Evolutionary conservation across 2,797 vertebrate species (phyloP).

Genomic region (Enteromius paludinosus): DNA sequence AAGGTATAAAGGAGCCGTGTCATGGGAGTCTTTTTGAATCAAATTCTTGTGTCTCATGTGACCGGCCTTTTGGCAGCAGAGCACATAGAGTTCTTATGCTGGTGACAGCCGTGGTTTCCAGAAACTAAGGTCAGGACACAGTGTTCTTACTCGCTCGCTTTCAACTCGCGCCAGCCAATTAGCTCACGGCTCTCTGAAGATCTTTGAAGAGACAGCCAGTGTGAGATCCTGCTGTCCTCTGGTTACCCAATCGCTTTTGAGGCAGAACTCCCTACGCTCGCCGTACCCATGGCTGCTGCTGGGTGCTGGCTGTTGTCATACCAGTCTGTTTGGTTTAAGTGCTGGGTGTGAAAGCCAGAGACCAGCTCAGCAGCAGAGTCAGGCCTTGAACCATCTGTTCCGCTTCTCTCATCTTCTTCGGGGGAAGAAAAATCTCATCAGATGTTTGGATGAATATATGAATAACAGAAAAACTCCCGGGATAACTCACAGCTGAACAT

Average conservation of each 20-base stretch:
- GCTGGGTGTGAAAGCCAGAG: conserved; percentile 20
- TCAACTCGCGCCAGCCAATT: conserved; percentile 56
- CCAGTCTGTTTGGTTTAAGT: conserved; percentile 22
- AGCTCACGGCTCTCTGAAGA: conserved; percentile 33
- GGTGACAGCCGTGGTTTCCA: conserved; percentile 39
- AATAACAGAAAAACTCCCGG: not conserved
- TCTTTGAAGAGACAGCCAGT: conserved; percentile 24
- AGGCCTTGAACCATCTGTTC: conserved; percentile 37
- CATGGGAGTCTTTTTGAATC: conserved; percentile 13
- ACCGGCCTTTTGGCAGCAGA: conserved; percentile 19
- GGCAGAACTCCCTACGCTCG: not conserved
- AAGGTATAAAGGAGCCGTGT: not conserved
- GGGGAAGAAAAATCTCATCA: conserved; percentile 7
- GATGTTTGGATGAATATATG: conserved; percentile 8
- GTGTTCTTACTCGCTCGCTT: conserved; percentile 54
- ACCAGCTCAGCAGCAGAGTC: not conserved
- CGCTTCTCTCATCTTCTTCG: conserved; percentile 27
- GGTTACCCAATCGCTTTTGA: conserved; percentile 20
- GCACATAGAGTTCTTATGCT: conserved; percentile 31
- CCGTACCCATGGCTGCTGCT: conserved; percentile 26
- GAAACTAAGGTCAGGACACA: conserved; percentile 58
- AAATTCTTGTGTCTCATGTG: conserved; percentile 8
- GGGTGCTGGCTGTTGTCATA: conserved; percentile 22
- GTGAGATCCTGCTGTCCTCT: conserved; percentile 18
- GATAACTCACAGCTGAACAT: not conserved